Base-by-base conservation (phyloP, 2,888 invertebrate species). In the Leucoptera coffeella region DNA sequence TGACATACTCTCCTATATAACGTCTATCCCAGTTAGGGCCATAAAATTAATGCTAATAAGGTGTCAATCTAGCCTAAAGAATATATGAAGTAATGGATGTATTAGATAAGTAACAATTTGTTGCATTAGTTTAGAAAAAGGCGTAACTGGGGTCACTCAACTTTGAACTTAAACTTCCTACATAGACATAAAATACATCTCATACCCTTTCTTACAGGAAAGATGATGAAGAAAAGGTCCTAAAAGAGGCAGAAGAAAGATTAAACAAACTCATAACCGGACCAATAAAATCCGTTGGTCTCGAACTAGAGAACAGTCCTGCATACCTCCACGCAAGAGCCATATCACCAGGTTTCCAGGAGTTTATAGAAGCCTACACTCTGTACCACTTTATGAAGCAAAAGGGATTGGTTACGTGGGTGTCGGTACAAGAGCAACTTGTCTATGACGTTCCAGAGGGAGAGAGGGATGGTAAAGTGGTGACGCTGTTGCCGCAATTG, bases 311-410 rank as follows among this genome's bases (percentile, higher is more conserved):
- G 15, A 72, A 75, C 26, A 75, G 79, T 35, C 89, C 91, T 43
- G 74, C 77, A 0, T 83, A 57, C 30, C 38, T 61, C 14, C 61
- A 61, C 29, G 43, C 47, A 2, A 40, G 54, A 13, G 65, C 67
- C 1, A 50, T 67, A 2, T 61, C 65, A 3, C 56, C 56, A 13
- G 71, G 67, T 3, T 55, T 69, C 29, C 87, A 93, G 47, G 93
- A 94, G 55, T 92, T 83, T 40, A 75, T 91, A 28, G 93, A 94
- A 58, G 93, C 93, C 0, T 64, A 81, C 25, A 82, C 87, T 4
- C 84, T 90, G 36, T 82, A 79, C 43, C 79, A 84, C 29, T 82
- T 82, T 38, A 57, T 89, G 35, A 72, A 75, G 32, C 73, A 77
- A 31, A 51, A 73, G 3, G 60, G 71, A 24, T 56, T 83, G 33